phyloP scores from a whole-genome alignment of 2,888 invertebrate genomes.

The Laothoe populi region DNA sequence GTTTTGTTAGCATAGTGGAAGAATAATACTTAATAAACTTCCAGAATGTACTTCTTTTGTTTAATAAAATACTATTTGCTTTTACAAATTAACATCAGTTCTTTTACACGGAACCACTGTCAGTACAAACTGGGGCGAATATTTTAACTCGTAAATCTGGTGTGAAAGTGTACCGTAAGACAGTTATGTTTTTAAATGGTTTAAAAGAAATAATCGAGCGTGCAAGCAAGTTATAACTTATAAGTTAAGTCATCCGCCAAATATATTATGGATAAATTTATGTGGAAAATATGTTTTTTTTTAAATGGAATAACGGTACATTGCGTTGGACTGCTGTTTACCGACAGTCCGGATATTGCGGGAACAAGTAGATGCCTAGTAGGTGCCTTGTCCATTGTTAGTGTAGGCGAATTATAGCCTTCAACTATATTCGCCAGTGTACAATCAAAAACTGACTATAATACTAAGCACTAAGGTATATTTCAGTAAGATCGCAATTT shows the following conservation, averaged over 20 bases:
- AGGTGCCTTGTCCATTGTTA: not conserved
- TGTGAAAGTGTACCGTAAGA: constrained; percentile 16
- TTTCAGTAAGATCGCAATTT: not conserved
- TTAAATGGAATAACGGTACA: constrained; percentile 1
- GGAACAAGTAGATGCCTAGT: not conserved
- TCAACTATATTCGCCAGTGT: not conserved
- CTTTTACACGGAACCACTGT: constrained; percentile 2
- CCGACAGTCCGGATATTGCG: constrained; percentile 16
- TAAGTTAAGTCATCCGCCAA: not conserved
- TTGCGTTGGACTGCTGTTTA: not conserved
- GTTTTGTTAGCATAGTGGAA: constrained; percentile 50
- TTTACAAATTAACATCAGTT: not conserved
- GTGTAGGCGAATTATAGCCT: constrained; percentile 9
- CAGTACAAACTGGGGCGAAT: constrained; percentile 9
- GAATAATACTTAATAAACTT: constrained; percentile 52
- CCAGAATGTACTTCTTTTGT: constrained; percentile 40
- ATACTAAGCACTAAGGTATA: not conserved
- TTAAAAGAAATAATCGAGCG: not conserved
- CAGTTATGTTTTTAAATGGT: constrained; percentile 7
- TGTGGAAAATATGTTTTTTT: too few relatives aligned
- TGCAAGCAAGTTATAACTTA: not conserved
- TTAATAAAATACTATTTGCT: constrained; percentile 27
- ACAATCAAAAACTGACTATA: constrained; percentile 14
- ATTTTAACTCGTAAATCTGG: constrained; percentile 11
- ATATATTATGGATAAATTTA: not conserved